Base-by-base conservation (phyloP, 1,140 invertebrate genomes). In the Octopus bimaculoides region DNA sequence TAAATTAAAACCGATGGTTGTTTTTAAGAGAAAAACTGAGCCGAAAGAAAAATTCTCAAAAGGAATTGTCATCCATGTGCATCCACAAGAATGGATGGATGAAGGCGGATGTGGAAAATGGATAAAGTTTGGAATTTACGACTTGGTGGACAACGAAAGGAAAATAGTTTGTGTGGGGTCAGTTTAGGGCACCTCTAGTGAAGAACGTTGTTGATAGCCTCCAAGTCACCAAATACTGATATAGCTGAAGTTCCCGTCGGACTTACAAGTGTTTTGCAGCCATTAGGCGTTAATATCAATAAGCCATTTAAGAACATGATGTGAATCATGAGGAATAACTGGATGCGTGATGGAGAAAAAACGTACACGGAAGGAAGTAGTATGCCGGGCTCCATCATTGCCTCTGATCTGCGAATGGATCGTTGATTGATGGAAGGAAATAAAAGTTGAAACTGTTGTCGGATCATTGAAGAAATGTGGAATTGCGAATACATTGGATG, bases 121-220 rank as follows among this genome's bases (percentile, higher is more conserved):
- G 61, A 10, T 66, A 66, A 66, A 66, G 61, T 10, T 66, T 66
- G 61, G 61, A 66, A 66, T 66, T 10, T 66, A 66, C n/a, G 61
- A n/a, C 61, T n/a, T 66, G 61, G n/a, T 66, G 61, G 61, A 66
- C n/a, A 10, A 66, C 61, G n/a, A 66, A n/a, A 66, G n/a, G 61
- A 66, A 66, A 66, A 66, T n/a, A 10, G n/a, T n/a, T 66, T n/a
- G n/a, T 66, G 9, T 66, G 61, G n/a, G 61, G n/a, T n/a, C 9
- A 10, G 61, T 66, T 66, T 66, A 9, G 9, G n/a, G 9, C n/a
- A 10, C 61, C 9, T 66, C 61, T 66, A 10, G 61, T 66, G n/a
- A 66, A 66, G 9, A 66, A 66, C 61, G 61, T 66, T n/a, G n/a
- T 10, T 41, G 2, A 41, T 41, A 41, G 26, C 26, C 26, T 41